Evolutionary conservation across 2,888 invertebrate species (phyloP), one percentile per base, ranked within the genome.

Genomic region (Periphyllus acericola): DNA sequence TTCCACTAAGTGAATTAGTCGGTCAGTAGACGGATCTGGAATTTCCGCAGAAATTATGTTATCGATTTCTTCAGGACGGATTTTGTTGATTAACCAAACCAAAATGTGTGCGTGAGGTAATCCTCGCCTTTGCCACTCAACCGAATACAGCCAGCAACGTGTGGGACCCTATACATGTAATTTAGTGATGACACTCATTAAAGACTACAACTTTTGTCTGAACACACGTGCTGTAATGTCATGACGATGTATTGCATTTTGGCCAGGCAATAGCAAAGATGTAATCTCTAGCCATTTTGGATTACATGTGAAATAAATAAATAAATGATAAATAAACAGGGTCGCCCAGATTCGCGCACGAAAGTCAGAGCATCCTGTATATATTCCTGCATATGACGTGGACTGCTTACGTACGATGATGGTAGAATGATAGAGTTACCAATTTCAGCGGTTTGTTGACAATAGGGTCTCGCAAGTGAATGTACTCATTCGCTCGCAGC

Each of bases 351-450:
- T 32, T 79, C 89, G 14, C 91, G 89, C 8, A 91, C 91, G 89
- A 90, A 91, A 9, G n/a, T n/a, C n/a, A n/a, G 91, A 21, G 91
- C 91, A 90, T 91, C 91, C 89, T 91, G 91, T 19, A 90, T 89
- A 79, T 90, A 91, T n/a, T n/a, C n/a, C n/a, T n/a, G n/a, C n/a
- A n/a, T n/a, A n/a, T n/a, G n/a, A n/a, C n/a, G n/a, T n/a, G n/a
- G n/a, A n/a, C n/a, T n/a, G n/a, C n/a, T n/a, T n/a, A n/a, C n/a
- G n/a, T n/a, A n/a, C n/a, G n/a, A n/a, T n/a, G n/a, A n/a, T n/a
- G n/a, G n/a, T n/a, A n/a, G 79, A 82, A 91, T 90, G 0, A 90
- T 90, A 90, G 90, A 88, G 89, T 90, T 68, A 34, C 90, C 90
- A 40, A 90, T 52, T 89, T 90, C 89, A 11, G 89, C 76, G 19